Base-by-base conservation (phyloP, 2,888 invertebrate species). In the Allygus modestus region DNA sequence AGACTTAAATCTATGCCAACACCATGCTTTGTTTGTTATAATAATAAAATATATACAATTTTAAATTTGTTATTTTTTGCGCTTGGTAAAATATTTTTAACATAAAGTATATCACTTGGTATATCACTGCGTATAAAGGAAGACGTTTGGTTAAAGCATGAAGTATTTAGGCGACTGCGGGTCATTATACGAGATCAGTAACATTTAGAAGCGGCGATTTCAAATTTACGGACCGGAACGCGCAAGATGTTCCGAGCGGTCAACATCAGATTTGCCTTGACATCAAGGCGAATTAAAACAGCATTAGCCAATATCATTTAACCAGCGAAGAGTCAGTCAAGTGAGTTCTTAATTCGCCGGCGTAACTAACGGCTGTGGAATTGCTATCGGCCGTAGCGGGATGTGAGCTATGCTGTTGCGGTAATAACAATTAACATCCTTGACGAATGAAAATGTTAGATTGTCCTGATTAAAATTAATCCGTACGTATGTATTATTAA, bases 221-320 rank as follows among this genome's bases (percentile, higher is more conserved):
- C 20, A 11, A n/a, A 20, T 17, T 71, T 71, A 71, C 37, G 33
- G 20, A n/a, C 41, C 71, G 71, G 9, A 23, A 12, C 71, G 23
- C 23, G 31, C 17, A 11, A 71, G 41, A 37, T 12, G 41, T 41
- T 71, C 71, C 71, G 33, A 31, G 41, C 23, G 41, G 71, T 5
- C 33, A 20, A 71, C 33, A 7, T 71, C 71, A 20, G 71, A 71
- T 41, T 71, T 41, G 71, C 20, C 71, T 71, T 41, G 7, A 71
- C 71, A 41, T 71, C 71, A 41, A 69, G 71, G 71, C 20, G 71
- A 41, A 15, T 71, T 71, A 20, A 71, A 41, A 33, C 23, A 2
- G 41, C 71, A 41, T 71, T 71, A 71, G 65, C 31, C 28, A 15
- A 31, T 15, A 65, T 12, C 28, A 28, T 15, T 65, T 65, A 65